These are phyloP conservation scores for Halichoerus grypus DNA, from an alignment of 2,113 vertebrate genomes.

Conservation along the genomic window DNA sequence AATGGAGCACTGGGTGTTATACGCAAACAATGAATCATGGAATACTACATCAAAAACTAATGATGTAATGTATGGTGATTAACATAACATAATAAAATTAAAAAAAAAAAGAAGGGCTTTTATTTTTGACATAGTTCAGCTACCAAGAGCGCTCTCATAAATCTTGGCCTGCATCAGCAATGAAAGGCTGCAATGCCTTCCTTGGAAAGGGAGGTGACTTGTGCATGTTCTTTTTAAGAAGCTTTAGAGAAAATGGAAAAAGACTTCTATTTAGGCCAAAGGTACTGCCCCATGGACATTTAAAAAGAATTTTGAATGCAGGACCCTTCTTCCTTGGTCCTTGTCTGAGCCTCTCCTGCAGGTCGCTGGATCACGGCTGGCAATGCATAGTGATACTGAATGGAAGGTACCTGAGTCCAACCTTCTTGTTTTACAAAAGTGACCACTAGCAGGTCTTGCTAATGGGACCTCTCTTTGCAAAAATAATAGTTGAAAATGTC, in stretches of 20 bases:
- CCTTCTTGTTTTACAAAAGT: background rate
- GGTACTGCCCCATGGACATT: background rate
- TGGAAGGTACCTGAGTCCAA: background rate
- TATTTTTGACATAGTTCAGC: conserved; percentile 45
- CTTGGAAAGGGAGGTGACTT: conserved; percentile 43
- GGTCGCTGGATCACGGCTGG: background rate
- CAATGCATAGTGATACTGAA: background rate
- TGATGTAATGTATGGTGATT: too few relatives aligned
- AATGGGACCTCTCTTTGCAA: background rate
- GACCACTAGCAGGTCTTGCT: background rate
- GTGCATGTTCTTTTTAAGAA: conserved; percentile 26
- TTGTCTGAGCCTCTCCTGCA: background rate
- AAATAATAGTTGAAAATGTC: conserved; percentile 48
- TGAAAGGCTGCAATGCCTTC: background rate
- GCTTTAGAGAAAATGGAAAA: conserved; percentile 44
- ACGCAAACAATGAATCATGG: too few relatives aligned
- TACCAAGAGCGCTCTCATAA: background rate
- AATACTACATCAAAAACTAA: too few relatives aligned
- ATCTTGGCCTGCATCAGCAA: background rate
- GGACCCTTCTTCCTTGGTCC: background rate
- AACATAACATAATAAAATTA: too few relatives aligned
- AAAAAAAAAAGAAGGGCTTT: background rate
- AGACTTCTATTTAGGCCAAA: background rate
- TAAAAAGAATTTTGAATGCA: background rate
- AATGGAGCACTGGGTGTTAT: too few relatives aligned